phyloP scores from a whole-genome alignment of 2,888 invertebrate genomes.

The Drepanosiphum platanoidis region DNA sequence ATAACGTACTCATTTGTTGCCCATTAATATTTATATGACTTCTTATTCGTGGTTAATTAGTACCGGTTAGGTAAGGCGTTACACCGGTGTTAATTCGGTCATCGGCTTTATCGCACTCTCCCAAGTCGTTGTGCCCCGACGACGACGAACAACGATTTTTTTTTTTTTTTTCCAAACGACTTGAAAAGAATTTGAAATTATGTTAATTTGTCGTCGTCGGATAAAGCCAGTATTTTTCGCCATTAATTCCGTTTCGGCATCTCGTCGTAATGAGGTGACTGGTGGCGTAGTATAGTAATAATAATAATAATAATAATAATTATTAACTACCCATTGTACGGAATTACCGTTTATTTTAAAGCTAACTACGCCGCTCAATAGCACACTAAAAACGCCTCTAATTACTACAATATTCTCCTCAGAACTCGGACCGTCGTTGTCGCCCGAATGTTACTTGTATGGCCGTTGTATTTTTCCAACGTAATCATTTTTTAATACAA shows the following conservation, averaged over 20 bases:
- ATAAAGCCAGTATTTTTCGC: neutral
- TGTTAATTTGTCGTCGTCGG: neutral
- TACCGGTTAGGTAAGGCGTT: neutral
- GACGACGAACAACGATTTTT: no score
- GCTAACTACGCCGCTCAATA: neutral
- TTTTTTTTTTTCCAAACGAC: neutral
- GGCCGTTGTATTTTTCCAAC: neutral
- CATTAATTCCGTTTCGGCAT: neutral
- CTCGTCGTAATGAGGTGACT: neutral
- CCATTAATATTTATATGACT: slow-evolving; percentile 37
- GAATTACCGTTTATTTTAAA: neutral
- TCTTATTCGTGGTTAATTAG: slow-evolving; percentile 1
- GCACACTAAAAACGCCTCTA: neutral
- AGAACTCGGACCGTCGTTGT: neutral
- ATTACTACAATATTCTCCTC: no score
- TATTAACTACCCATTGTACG: neutral
- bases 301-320: neutral
- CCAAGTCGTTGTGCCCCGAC: neutral
- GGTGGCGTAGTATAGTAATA: neutral
- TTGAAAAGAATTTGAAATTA: neutral
- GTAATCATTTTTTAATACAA: neutral
- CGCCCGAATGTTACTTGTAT: neutral
- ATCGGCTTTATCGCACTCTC: neutral
- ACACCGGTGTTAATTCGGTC: slow-evolving; percentile 22
- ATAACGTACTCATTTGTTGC: slow-evolving; percentile 15